A percentile compares a stretch with the other conserved stretches of the same genome.
Evolutionary conservation across 2,888 invertebrate species (phyloP).

Genomic region (Lepeophtheirus nordmannii): DNA sequence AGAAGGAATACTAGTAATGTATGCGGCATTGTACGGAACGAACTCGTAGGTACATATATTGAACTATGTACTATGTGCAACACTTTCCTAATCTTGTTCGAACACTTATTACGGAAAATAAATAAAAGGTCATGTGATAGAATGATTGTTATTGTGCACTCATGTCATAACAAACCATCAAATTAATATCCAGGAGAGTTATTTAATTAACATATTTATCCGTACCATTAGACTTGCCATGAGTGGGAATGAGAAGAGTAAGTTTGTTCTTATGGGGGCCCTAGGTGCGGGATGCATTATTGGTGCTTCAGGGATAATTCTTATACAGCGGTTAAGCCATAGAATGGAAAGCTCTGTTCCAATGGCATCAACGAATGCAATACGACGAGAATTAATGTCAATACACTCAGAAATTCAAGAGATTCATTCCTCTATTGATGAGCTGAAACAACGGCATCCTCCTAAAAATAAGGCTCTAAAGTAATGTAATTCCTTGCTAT

Average conservation of each 20-base stretch:
- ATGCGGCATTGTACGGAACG: too few relatives aligned
- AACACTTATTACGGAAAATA: too few relatives aligned
- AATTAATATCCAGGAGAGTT: not conserved
- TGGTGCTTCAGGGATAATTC: conserved; percentile 12
- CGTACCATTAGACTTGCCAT: not conserved
- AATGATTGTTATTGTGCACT: not conserved
- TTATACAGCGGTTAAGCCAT: not conserved
- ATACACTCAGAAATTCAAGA: conserved; percentile 1
- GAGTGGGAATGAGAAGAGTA: not conserved
- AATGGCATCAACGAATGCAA: not conserved
- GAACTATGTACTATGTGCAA: too few relatives aligned
- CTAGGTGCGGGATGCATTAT: conserved; percentile 15
- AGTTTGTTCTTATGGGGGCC: not conserved
- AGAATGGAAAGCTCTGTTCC: conserved; percentile 8
- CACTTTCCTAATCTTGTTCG: too few relatives aligned
- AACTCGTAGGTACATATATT: too few relatives aligned
- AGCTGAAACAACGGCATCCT: conserved; percentile 8
- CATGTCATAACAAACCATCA: not conserved
- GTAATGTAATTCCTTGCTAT: not conserved
- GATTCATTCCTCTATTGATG: conserved; percentile 1
- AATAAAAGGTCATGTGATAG: not conserved
- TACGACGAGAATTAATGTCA: not conserved
- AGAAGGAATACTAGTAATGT: too few relatives aligned
- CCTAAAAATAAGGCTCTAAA: not conserved
- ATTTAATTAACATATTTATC: too few relatives aligned